Conservation (phyloP, 2,888 invertebrate species). For the Erpobdella octoculata region DNA sequence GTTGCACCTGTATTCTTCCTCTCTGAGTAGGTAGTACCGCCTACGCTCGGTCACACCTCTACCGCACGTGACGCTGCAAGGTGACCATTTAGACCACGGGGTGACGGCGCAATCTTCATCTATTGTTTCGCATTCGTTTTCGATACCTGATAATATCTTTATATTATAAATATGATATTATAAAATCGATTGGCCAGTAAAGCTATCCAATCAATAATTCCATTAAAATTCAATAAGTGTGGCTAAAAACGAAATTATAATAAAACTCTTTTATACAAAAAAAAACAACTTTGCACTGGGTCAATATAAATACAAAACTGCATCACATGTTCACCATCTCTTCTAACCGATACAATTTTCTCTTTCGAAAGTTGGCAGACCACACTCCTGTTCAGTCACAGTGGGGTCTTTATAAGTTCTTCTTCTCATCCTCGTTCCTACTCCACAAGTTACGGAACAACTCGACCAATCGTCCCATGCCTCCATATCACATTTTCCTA, state of each 20-base stretch:
- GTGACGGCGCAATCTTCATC: conserved; percentile 55
- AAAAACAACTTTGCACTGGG: too few species aligned
- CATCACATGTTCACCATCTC: too few species aligned
- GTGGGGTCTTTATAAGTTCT: conserved; percentile 43
- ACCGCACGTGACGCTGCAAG: conserved; percentile 55
- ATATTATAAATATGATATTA: too few species aligned
- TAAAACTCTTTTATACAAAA: too few species aligned
- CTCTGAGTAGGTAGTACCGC: conserved; percentile 31
- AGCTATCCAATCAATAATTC: not conserved
- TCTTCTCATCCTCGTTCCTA: conserved; percentile 63
- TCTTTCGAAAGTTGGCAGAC: conserved; percentile 42
- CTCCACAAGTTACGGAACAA: conserved; percentile 55
- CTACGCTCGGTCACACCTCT: conserved; percentile 62
- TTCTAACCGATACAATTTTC: conserved; percentile 47
- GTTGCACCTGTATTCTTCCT: conserved; percentile 27
- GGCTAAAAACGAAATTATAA: not conserved
- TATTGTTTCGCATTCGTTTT: conserved; percentile 36
- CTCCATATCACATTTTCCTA: conserved; percentile 61
- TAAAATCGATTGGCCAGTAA: too few species aligned
- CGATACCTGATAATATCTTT: conserved; percentile 35
- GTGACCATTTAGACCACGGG: conserved; percentile 56
- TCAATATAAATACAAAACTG: too few species aligned
- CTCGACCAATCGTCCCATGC: conserved; percentile 55
- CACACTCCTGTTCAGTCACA: conserved; percentile 43
- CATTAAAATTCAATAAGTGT: not conserved